phyloP scores from a whole-genome alignment of 1,140 invertebrate species.

The Drosophila truncata region DNA sequence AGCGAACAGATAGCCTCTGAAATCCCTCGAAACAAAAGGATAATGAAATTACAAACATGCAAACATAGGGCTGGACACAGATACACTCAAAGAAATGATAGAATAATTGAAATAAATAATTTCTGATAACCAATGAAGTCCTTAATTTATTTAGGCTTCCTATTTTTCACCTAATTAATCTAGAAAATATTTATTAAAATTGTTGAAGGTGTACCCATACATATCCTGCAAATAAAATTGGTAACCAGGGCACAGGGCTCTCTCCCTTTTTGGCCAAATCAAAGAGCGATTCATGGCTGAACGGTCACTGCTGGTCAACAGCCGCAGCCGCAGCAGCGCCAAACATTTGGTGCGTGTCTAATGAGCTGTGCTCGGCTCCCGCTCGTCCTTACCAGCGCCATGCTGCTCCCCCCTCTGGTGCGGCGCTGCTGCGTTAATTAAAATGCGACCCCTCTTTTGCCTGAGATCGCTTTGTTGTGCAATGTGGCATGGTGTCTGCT shows the following conservation, averaged over 20 bases:
- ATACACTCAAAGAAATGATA: not conserved
- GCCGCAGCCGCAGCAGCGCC: conserved; percentile 35
- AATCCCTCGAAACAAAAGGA: conserved; percentile 63
- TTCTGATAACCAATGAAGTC: not conserved
- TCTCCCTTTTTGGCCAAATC: conserved; percentile 57
- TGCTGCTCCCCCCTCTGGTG: conserved; percentile 6
- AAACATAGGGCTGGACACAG: conserved; percentile 36
- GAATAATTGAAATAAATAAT: not conserved
- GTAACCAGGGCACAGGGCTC: conserved; percentile 12
- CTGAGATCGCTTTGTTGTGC: conserved; percentile 53
- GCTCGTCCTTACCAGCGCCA: not conserved
- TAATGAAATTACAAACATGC: conserved; percentile 64
- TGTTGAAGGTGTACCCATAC: conserved; percentile 4
- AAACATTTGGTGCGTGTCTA: conserved; percentile 80
- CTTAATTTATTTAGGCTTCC: not conserved
- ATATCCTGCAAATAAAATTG: conserved; percentile 50
- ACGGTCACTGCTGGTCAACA: conserved; percentile 58
- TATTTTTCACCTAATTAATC: not conserved
- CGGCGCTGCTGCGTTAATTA: conserved; percentile 72
- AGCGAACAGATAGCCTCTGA: conserved; percentile 60
- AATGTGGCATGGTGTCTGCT: conserved; percentile 74
- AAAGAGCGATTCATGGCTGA: conserved; percentile 72
- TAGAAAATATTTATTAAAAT: not conserved
- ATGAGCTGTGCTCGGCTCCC: conserved; percentile 71
- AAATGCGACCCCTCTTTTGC: conserved; percentile 45